A percentile compares a stretch with the other conserved stretches of the same genome.
Evolutionary conservation across 2,113 vertebrate genomes (phyloP).

Genomic region (Actenoides lindsayi): DNA sequence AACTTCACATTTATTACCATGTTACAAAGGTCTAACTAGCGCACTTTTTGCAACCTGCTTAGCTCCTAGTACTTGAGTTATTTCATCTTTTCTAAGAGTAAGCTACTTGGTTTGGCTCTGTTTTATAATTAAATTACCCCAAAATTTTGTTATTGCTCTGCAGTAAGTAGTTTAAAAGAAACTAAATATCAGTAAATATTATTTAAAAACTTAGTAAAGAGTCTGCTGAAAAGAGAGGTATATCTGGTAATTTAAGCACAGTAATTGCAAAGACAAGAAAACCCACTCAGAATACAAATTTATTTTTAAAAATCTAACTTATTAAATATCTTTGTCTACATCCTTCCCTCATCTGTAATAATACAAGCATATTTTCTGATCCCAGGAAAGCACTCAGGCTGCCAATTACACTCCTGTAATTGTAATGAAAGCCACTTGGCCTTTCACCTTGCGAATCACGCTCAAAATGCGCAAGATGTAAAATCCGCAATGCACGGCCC

Average conservation of each 20-base stretch:
- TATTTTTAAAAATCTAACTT: background rate
- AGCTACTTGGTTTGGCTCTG: background rate
- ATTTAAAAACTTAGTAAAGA: background rate
- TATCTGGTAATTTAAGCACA: background rate
- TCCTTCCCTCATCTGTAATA: background rate
- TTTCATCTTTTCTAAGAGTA: background rate
- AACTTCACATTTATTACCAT: background rate
- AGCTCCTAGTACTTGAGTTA: background rate
- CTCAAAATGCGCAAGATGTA: background rate
- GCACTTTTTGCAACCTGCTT: background rate
- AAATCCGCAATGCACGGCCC: background rate
- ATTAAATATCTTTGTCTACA: background rate
- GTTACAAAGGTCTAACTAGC: background rate
- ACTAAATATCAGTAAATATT: background rate
- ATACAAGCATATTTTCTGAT: background rate
- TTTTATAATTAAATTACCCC: background rate
- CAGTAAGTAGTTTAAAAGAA: background rate
- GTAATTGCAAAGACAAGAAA: background rate
- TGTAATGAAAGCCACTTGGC: background rate
- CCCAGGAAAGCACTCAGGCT: background rate
- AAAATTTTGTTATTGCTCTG: background rate
- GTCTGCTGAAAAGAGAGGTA: background rate
- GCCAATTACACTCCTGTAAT: background rate
- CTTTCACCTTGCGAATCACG: background rate
- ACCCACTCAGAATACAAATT: background rate